Conservation (phyloP, 2,888 invertebrate genomes). For the Drosophila stalkeri region DNA sequence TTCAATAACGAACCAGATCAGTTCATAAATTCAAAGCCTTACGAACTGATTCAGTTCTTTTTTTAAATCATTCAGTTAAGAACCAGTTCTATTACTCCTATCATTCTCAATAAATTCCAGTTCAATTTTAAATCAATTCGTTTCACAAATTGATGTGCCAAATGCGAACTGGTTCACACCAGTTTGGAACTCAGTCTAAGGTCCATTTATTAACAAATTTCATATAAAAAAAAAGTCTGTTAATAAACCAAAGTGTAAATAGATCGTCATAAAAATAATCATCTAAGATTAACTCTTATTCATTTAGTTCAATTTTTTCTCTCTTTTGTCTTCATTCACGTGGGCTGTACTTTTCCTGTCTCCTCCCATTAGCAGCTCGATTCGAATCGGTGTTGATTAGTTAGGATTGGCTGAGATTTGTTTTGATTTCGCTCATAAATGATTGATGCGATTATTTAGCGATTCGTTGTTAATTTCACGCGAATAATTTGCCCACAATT, state of each 20-base stretch:
- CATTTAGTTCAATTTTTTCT: slow-evolving; percentile 1
- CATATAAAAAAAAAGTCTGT: background rate
- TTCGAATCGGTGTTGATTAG: slow-evolving; percentile 46
- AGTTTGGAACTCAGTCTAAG: background rate
- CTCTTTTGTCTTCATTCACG: slow-evolving; percentile 4
- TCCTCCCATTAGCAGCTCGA: slow-evolving; percentile 37
- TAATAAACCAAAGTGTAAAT: slow-evolving; percentile 1
- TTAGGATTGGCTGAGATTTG: slow-evolving; percentile 19
- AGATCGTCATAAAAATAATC: slow-evolving; percentile 17
- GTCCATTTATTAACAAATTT: background rate
- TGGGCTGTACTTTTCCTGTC: slow-evolving; percentile 35
- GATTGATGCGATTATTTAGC: slow-evolving; percentile 40
- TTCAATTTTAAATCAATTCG: background rate
- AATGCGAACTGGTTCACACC: background rate
- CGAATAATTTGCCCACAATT: slow-evolving; percentile 50
- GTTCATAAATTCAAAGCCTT: too few relatives aligned
- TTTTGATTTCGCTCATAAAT: slow-evolving; percentile 10
- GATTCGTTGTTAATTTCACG: slow-evolving; percentile 48
- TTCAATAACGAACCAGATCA: too few relatives aligned
- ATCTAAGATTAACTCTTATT: slow-evolving; percentile 16
- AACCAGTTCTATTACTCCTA: background rate
- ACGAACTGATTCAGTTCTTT: too few relatives aligned
- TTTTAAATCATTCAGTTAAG: too few relatives aligned
- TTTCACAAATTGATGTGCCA: background rate
- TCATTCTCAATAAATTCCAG: background rate